These are phyloP conservation scores for Lingula anatina DNA, from an alignment of 2,888 invertebrate genomes.

Conservation along the genomic window DNA sequence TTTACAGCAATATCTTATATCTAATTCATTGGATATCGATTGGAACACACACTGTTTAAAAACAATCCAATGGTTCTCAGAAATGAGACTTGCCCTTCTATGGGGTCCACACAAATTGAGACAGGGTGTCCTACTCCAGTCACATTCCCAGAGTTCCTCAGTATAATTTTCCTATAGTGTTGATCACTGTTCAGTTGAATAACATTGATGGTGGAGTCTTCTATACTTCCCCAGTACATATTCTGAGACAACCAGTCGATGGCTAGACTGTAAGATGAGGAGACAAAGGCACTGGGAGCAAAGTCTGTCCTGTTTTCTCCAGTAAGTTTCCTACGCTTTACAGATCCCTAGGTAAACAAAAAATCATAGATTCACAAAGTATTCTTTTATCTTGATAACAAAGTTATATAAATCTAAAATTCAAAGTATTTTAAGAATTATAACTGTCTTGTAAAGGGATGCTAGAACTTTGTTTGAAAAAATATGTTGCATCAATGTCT, in stretches of 20 bases:
- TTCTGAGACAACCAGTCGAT: conserved; percentile 97
- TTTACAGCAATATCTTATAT: too few species aligned
- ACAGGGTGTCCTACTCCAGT: conserved; percentile 83
- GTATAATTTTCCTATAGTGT: conserved; percentile 76
- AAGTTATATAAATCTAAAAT: too few species aligned
- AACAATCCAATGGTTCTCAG: too few species aligned
- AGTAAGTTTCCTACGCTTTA: conserved; percentile 15
- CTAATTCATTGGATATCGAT: too few species aligned
- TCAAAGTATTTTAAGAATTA: too few species aligned
- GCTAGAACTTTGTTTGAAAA: not conserved
- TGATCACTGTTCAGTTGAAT: conserved; percentile 66
- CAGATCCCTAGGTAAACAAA: conserved; percentile 9
- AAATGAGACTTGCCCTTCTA: conserved; percentile 72
- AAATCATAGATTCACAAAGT: too few species aligned
- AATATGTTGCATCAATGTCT: not conserved
- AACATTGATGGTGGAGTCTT: conserved; percentile 73
- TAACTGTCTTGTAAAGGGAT: not conserved
- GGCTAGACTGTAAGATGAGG: conserved; percentile 84
- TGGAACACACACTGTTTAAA: too few species aligned
- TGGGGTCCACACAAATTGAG: conserved; percentile 83
- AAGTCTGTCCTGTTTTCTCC: conserved; percentile 81
- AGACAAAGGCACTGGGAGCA: conserved; percentile 62
- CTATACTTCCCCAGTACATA: conserved; percentile 82
- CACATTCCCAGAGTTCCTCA: conserved; percentile 82
- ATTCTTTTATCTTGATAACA: too few species aligned